A percentile compares a stretch with the other conserved stretches of the same genome.
phyloP scores from a whole-genome alignment of 1,140 invertebrate genomes.

The Gyrodactylus bullatarudis region DNA sequence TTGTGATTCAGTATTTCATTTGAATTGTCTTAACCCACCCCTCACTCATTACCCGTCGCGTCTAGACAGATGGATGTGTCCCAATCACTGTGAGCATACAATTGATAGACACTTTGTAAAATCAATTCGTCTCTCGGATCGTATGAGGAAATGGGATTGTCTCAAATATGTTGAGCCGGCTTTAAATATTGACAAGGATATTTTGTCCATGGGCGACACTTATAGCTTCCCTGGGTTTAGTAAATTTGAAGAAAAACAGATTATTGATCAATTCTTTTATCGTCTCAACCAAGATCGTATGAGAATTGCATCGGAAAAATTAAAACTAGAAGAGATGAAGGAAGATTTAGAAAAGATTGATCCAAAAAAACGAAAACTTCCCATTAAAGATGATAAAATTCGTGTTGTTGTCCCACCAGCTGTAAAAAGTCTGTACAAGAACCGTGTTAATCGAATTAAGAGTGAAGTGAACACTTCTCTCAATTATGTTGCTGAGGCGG shows the following conservation, averaged over 20 bases:
- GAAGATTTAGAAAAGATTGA: not conserved
- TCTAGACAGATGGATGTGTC: slow-evolving; percentile 53
- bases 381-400: not conserved
- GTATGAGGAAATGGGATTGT: slow-evolving; percentile 42
- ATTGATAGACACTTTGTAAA: slow-evolving; percentile 28
- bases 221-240: not conserved
- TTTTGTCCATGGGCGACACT: not conserved
- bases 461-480: not conserved
- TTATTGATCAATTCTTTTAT: not conserved
- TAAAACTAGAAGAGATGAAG: too few species aligned
- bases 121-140: slow-evolving; percentile 40
- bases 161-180: not conserved
- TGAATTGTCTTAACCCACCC: slow-evolving; percentile 66
- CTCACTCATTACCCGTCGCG: slow-evolving; percentile 46
- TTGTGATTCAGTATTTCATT: slow-evolving; percentile 51
- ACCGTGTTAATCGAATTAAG: not conserved
- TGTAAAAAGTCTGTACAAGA: not conserved
- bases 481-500: not conserved
- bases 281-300: not conserved
- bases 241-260: not conserved
- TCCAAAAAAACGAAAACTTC: not conserved
- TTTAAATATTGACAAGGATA: not conserved
- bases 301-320: not conserved
- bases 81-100: slow-evolving; percentile 59
- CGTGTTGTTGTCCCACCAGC: not conserved